Base-by-base conservation (phyloP, 2,888 invertebrate genomes). In the Dastarcus helophoroides region DNA sequence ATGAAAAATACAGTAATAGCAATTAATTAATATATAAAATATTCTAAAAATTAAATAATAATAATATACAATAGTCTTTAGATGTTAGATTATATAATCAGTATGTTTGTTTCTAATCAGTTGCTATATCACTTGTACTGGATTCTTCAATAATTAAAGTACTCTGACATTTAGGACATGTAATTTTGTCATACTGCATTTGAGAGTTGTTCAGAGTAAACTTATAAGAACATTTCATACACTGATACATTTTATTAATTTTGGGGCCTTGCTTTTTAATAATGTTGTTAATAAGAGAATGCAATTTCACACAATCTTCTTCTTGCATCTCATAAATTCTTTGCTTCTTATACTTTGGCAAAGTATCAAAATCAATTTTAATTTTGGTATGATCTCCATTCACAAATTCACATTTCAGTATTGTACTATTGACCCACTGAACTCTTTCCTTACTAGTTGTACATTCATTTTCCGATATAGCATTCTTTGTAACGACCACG, bases 221-320 rank as follows among this genome's bases (percentile, higher is more conserved):
- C n/a, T n/a, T n/a, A n/a, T n/a, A n/a, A n/a, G n/a, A 65, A 43
- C 79, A 79, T 49, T 72, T 76, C 49, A 77, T 67, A 48, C 79
- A 79, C 39, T 62, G 60, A 47, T 65, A 71, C 3, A 54, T 60
- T 43, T 69, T 64, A 35, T 66, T 67, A 54, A 67, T 62, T 42
- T 65, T 43, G 28, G 44, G 42, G 7, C 41, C 40, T 26, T 44
- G 43, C 24, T 39, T 42, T 4, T 42, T 40, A 14, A 56, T 45
- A 22, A 52, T 49, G 14, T 46, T 42, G n/a, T 43, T 41, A 3
- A 61, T 36, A 29, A 41, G 41, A 24, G 42, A 41, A 7, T 48
- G 36, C 29, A 61, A 49, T 22, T 44, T 43, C 47, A 70, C 67
- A 29, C 71, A 68, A 40, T 73, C 68, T 19, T 64, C 63, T 21